A percentile compares a stretch with the other conserved stretches of the same genome.
phyloP scores from a whole-genome alignment of 2,797 vertebrate species.

The Pseudopleuronectes americanus region DNA sequence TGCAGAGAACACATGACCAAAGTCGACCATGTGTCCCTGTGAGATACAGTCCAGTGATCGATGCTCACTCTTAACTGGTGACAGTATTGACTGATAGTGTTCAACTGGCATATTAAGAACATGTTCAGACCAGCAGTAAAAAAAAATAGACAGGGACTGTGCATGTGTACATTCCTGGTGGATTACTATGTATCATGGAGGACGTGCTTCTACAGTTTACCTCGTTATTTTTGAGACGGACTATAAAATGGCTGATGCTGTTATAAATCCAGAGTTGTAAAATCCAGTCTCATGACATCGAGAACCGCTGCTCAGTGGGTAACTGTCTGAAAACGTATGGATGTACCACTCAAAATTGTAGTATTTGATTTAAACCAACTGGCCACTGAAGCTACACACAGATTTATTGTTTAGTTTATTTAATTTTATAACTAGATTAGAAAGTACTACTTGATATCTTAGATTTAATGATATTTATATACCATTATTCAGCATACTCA shows the following conservation, averaged over 20 bases:
- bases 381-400: conserved; percentile 1
- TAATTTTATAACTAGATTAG: background rate
- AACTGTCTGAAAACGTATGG: background rate
- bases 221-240: background rate
- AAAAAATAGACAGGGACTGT: background rate
- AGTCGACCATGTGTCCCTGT: background rate
- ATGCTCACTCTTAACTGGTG: background rate
- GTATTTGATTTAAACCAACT: background rate
- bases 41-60: conserved; percentile 6
- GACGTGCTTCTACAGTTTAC: background rate
- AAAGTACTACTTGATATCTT: background rate
- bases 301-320: background rate
- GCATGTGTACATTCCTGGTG: background rate
- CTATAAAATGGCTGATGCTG: background rate
- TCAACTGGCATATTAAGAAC: background rate
- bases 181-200: background rate
- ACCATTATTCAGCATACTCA: background rate
- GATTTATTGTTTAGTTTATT: background rate
- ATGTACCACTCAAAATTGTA: background rate
- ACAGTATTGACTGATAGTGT: background rate
- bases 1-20: background rate
- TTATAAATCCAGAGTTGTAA: conserved; percentile 2
- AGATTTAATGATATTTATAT: background rate
- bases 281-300: background rate
- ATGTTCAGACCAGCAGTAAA: background rate